phyloP scores from a whole-genome alignment of 2,797 vertebrate genomes.

The Coreius guichenoti region DNA sequence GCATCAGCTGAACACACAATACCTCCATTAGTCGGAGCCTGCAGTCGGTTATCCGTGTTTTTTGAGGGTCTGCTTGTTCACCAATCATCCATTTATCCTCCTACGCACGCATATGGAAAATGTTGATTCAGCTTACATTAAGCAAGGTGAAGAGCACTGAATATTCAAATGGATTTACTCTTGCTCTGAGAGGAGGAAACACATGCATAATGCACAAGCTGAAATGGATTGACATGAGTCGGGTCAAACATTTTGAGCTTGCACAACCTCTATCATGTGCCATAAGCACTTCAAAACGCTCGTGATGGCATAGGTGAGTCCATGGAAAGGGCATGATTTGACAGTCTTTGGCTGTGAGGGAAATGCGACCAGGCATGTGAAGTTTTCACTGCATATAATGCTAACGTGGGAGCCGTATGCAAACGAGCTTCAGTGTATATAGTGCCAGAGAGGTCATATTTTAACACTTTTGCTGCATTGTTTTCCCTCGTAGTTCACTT shows the following conservation, averaged over 20 bases:
- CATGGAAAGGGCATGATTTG: background rate
- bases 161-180: constrained; percentile 15
- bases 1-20: constrained; percentile 34
- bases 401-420: constrained; percentile 43
- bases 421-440: constrained; percentile 16
- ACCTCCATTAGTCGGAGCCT: constrained; percentile 36
- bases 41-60: constrained; percentile 5
- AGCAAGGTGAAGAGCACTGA: constrained; percentile 11
- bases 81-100: constrained; percentile 21
- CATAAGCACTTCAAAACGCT: background rate
- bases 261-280: background rate
- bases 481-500: background rate
- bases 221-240: background rate
- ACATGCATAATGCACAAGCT: constrained; percentile 3
- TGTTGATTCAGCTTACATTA: constrained; percentile 21
- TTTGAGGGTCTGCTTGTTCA: constrained; percentile 8
- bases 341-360: constrained; percentile 9
- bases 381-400: constrained; percentile 14
- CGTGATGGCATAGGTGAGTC: background rate
- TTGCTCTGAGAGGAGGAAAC: background rate
- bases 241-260: background rate
- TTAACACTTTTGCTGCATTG: background rate
- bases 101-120: background rate
- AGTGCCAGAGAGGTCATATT: background rate
- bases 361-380: constrained; percentile 35